These are phyloP conservation scores for Cetonia aurata DNA, from an alignment of 2,888 invertebrate genomes.

Conservation along the genomic window DNA sequence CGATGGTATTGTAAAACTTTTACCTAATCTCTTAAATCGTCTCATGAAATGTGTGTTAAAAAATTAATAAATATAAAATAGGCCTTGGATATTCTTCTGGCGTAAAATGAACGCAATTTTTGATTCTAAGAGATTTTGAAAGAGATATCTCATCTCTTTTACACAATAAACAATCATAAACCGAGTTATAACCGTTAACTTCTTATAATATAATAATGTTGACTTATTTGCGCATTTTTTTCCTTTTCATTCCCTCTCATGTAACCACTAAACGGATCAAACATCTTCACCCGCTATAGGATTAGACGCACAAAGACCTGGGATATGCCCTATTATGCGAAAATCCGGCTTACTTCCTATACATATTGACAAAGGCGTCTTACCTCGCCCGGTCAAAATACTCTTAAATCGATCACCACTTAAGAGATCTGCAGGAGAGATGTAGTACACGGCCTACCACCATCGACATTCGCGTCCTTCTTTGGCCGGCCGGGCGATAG, in stretches of 20 bases:
- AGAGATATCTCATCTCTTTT: too few species aligned
- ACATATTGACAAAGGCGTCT: conserved; percentile 58
- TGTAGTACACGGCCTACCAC: conserved; percentile 3
- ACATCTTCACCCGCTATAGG: conserved; percentile 56
- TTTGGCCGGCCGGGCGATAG: conserved; percentile 40
- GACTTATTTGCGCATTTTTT: conserved; percentile 41
- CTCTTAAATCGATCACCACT: conserved; percentile 63
- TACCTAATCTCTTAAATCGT: too few species aligned
- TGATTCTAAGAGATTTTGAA: too few species aligned
- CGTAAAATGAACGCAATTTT: too few species aligned
- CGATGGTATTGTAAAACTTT: too few species aligned
- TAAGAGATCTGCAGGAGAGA: conserved; percentile 13
- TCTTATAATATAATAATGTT: conserved; percentile 15
- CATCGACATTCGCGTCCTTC: background rate
- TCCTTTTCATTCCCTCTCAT: conserved; percentile 6
- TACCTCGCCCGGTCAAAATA: conserved; percentile 65
- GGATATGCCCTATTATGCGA: conserved; percentile 64
- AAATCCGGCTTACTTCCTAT: conserved; percentile 58
- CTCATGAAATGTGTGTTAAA: too few species aligned
- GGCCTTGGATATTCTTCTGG: too few species aligned
- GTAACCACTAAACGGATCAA: conserved; percentile 42
- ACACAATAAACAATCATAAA: background rate
- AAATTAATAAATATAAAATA: too few species aligned
- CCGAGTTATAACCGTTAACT: background rate
- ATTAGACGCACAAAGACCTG: conserved; percentile 62